phyloP scores from a whole-genome alignment of 2,113 vertebrate species.

The Sinosuthora webbiana region DNA sequence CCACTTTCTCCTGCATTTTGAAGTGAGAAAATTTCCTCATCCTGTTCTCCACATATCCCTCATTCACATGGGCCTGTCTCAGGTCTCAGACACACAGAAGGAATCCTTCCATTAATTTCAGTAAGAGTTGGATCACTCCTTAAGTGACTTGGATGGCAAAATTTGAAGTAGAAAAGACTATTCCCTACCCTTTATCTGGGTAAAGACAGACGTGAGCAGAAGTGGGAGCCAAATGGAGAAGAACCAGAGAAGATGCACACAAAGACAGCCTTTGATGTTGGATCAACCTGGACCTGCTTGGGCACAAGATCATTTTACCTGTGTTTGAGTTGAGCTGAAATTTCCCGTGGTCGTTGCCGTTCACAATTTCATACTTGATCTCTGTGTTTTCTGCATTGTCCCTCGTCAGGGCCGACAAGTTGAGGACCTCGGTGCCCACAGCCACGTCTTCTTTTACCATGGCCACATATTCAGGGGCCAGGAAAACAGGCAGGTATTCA shows the following conservation, averaged over 20 bases:
- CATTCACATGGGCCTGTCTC: not conserved
- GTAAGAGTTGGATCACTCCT: not conserved
- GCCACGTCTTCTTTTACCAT: slow-evolving; percentile 81
- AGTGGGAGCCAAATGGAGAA: not conserved
- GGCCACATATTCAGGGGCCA: slow-evolving; percentile 80
- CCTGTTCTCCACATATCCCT: not conserved
- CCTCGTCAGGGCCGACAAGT: slow-evolving; percentile 77
- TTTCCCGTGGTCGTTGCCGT: slow-evolving; percentile 83
- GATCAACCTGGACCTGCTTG: not conserved
- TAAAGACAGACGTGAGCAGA: not conserved
- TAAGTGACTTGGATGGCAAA: not conserved
- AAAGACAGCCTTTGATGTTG: not conserved
- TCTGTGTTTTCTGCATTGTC: slow-evolving; percentile 72
- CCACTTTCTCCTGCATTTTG: not conserved
- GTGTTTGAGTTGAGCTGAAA: slow-evolving; percentile 84
- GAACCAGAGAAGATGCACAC: not conserved
- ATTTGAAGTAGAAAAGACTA: not conserved
- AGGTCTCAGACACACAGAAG: not conserved
- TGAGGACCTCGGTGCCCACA: slow-evolving; percentile 82
- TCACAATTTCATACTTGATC: slow-evolving; percentile 80
- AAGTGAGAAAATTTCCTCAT: not conserved
- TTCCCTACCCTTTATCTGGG: not conserved
- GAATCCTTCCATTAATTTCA: not conserved
- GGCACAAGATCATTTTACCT: slow-evolving; percentile 70
- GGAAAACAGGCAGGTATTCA: slow-evolving; percentile 89